phyloP scores from a whole-genome alignment of 1,140 invertebrate species.

The Drosophila dunni region DNA sequence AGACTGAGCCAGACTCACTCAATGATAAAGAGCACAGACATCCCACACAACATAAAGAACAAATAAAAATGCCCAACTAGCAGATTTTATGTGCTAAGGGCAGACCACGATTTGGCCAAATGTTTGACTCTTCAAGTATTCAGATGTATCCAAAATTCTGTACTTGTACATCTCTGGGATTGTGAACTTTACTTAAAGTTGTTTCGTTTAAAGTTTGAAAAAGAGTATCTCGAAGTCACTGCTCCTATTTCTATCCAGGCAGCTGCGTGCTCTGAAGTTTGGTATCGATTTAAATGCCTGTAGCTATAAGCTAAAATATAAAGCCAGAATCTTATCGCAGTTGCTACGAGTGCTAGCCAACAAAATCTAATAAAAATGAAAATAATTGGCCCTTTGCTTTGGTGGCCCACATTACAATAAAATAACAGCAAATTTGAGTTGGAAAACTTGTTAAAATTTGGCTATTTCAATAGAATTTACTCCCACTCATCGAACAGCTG shows the following conservation, averaged over 20 bases:
- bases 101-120: background rate
- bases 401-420: conserved; percentile 17
- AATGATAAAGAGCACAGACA: background rate
- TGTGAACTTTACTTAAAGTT: no score
- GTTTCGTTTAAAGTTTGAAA: background rate
- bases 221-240: background rate
- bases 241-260: no score
- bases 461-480: background rate
- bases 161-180: background rate
- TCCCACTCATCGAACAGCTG: background rate
- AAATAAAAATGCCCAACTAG: background rate
- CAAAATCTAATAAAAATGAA: conserved; percentile 11
- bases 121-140: no score
- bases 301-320: background rate
- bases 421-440: conserved; percentile 16
- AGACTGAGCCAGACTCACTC: background rate
- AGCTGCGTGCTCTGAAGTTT: conserved; percentile 60
- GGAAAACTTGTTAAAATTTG: background rate
- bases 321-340: conserved; percentile 17
- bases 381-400: conserved; percentile 9
- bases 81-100: background rate
- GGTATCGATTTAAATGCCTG: conserved; percentile 29
- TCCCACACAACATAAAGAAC: conserved; percentile 7
- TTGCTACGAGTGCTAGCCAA: conserved; percentile 10
- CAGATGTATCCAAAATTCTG: no score